Evolutionary conservation across 2,113 vertebrate genomes (phyloP).

Genomic region (Rhipidura dahli): DNA sequence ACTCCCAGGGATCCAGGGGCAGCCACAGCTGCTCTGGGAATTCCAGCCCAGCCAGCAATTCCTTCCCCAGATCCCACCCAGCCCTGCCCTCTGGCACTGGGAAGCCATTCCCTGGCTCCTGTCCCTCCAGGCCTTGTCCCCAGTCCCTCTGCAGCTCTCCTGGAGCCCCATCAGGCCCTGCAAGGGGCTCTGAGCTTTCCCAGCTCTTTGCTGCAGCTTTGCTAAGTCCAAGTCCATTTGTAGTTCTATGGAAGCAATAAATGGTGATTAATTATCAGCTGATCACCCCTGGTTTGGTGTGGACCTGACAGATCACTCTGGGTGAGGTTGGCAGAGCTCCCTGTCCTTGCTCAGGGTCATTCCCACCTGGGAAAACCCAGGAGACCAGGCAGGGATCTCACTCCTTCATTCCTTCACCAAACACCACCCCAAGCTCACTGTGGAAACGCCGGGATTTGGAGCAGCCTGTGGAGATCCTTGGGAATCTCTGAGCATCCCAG

Average conservation of each 20-base stretch:
- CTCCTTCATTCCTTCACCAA: background rate
- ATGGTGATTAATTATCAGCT: background rate
- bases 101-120: background rate
- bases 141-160: background rate
- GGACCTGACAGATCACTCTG: background rate
- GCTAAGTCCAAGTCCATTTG: background rate
- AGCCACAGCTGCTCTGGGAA: background rate
- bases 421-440: background rate
- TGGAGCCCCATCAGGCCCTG: background rate
- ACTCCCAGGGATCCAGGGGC: background rate
- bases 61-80: background rate
- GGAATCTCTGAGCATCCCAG: background rate
- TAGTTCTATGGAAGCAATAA: background rate
- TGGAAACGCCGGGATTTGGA: background rate
- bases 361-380: background rate
- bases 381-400: rapidly evolving
- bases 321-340: background rate
- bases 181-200: background rate
- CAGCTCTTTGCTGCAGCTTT: background rate
- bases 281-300: background rate
- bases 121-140: background rate
- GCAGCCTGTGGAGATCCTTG: background rate
- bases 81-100: rapidly evolving
- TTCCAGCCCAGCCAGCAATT: background rate
- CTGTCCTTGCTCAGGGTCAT: background rate